Conservation (phyloP, 2,888 invertebrate species). For the Chaetogeoica ovagalla region DNA sequence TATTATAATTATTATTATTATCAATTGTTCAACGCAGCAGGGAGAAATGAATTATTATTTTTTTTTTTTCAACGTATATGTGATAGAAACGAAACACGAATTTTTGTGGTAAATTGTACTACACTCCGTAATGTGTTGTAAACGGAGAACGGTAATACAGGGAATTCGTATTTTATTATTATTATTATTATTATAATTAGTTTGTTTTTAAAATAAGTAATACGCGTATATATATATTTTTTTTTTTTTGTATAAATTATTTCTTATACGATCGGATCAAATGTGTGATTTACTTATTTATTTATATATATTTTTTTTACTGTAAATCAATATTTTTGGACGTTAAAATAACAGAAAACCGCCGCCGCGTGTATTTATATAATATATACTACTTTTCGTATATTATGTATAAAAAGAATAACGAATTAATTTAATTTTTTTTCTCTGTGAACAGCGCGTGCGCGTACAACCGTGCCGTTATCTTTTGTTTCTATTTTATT, state of each 20-base stretch:
- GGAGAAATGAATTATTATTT: background rate
- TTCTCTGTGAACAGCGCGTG: too few relatives aligned
- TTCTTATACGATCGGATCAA: background rate
- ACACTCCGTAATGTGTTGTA: background rate
- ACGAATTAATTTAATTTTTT: too few relatives aligned
- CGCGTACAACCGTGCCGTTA: too few relatives aligned
- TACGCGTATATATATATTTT: background rate
- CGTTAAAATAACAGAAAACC: too few relatives aligned
- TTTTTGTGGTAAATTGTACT: background rate
- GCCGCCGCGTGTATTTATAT: too few relatives aligned
- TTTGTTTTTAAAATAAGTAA: background rate
- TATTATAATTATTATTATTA: background rate
- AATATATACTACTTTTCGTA: too few relatives aligned
- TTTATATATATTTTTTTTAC: too few relatives aligned
- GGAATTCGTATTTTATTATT: conserved; percentile 8
- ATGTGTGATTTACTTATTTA: too few relatives aligned
- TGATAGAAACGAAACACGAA: conserved; percentile 16
- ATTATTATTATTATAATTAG: background rate
- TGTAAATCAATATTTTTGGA: too few relatives aligned
- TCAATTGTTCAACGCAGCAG: background rate
- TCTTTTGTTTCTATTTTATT: too few relatives aligned
- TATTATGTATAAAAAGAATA: too few relatives aligned
- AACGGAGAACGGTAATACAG: conserved; percentile 32
- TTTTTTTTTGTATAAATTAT: too few relatives aligned
- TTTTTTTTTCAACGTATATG: conserved; percentile 2